These are phyloP conservation scores for Schizopygopsis malacanthus DNA, from an alignment of 2,797 vertebrate species.

Conservation along the genomic window DNA sequence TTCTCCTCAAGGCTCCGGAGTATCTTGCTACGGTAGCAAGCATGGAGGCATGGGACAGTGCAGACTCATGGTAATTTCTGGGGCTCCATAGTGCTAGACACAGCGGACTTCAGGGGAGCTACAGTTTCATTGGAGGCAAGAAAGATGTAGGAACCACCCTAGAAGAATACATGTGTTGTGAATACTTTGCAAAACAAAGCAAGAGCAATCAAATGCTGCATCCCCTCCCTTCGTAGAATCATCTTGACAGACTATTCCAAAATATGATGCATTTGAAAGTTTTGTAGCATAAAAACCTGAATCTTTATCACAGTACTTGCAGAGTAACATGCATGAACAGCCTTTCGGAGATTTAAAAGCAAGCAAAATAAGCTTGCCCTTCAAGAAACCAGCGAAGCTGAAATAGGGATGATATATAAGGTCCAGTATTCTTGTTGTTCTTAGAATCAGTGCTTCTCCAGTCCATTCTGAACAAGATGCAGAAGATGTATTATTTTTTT, in stretches of 20 bases:
- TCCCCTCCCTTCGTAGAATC: not conserved
- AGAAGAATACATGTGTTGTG: not conserved
- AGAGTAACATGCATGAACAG: not conserved
- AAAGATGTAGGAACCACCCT: conserved; percentile 16
- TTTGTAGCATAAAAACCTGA: not conserved
- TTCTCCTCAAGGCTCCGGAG: conserved; percentile 79
- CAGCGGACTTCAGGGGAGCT: conserved; percentile 57
- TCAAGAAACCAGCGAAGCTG: not conserved
- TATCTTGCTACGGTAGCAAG: conserved; percentile 83
- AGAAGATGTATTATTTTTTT: not conserved
- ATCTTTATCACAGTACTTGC: not conserved
- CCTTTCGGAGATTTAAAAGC: not conserved
- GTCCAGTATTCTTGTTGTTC: not conserved
- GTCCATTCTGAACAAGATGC: not conserved
- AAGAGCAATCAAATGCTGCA: not conserved
- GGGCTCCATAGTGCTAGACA: conserved; percentile 77
- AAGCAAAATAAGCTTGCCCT: too few species aligned
- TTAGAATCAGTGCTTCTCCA: not conserved
- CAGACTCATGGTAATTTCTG: conserved; percentile 81
- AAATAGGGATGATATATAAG: not conserved
- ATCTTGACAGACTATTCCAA: not conserved
- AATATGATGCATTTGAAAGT: not conserved
- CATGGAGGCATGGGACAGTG: conserved; percentile 82
- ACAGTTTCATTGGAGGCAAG: too few species aligned
- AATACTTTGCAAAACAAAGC: not conserved